These are phyloP conservation scores for Temnothorax nylanderi DNA, from an alignment of 1,140 invertebrate genomes.

Conservation along the genomic window DNA sequence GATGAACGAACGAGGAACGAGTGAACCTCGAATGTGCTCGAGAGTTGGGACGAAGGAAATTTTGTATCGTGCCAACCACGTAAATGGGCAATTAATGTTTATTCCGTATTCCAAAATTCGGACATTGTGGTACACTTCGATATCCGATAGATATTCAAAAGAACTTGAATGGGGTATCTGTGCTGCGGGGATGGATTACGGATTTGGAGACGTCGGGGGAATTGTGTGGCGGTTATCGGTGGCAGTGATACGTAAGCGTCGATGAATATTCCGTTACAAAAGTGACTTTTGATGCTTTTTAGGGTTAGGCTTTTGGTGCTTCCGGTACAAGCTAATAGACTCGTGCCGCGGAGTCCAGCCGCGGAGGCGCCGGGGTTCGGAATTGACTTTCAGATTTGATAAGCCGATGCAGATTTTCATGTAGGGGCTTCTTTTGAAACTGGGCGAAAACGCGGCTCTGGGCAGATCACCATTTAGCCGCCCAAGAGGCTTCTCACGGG, in stretches of 20 bases:
- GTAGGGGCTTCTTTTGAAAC: slow-evolving; percentile 51
- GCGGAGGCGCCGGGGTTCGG: slow-evolving; percentile 1
- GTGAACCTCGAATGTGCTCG: background rate
- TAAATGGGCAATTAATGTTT: slow-evolving; percentile 42
- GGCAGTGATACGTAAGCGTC: slow-evolving; percentile 18
- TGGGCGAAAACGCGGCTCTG: background rate
- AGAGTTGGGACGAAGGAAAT: background rate
- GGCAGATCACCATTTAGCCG: background rate
- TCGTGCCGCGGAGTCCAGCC: background rate
- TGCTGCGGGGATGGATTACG: slow-evolving; percentile 28
- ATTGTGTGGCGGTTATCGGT: slow-evolving; percentile 44
- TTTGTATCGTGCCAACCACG: background rate
- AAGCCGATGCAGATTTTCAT: slow-evolving; percentile 32
- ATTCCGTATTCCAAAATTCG: slow-evolving; percentile 22
- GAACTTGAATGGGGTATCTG: background rate
- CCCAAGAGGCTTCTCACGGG: background rate
- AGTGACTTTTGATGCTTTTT: slow-evolving; percentile 41
- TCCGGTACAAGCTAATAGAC: slow-evolving; percentile 44
- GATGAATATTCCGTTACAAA: slow-evolving; percentile 52
- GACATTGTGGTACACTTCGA: slow-evolving; percentile 27
- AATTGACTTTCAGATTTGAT: slow-evolving; percentile 61
- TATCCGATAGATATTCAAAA: slow-evolving; percentile 42
- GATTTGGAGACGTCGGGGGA: slow-evolving; percentile 19
- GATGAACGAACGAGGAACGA: background rate
- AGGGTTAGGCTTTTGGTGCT: slow-evolving; percentile 26